Evolutionary conservation across 2,888 invertebrate genomes (phyloP), one percentile per base, ranked within the genome.

Genomic region (Polietes domitor): DNA sequence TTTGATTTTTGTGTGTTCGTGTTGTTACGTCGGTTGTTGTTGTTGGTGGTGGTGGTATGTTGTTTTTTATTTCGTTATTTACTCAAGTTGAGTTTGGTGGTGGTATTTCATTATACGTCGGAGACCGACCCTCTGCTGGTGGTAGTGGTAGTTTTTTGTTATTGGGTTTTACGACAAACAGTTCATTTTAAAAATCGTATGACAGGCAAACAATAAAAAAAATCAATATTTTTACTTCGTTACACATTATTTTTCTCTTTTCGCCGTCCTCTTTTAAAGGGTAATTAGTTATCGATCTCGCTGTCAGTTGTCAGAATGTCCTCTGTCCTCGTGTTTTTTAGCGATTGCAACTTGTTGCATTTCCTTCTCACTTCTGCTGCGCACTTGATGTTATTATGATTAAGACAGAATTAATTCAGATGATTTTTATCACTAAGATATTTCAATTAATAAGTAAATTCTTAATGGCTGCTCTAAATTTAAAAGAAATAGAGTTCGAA

Each of bases 51-150:
- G 41, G 32, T 76, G 70, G 26, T 61, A 28, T 63, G 32, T 47
- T 75, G 37, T 70, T 73, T 43, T 24, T 53, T 70, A 50, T 77
- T 24, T 77, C 32, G 41, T 28, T 73, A 65, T 76, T 76, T 72
- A 76, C 53, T 72, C 28, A 47, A 47, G 19, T 53, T 53, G 28
- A 65, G 76, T 79, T 75, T 79, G 75, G 75, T 82, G 75, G 78
- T 75, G 77, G 77, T 63, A 74, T 73, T 73, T 77, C 70, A 47
- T 4, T 63, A 15, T 19, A 72, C 6, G 21, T 21, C 19, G 47
- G n/a, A n/a, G n/a, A n/a, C n/a, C n/a, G 47, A 15, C 6, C 28
- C 71, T 41, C 53, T 80, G 76, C 65, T 81, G 72, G 81, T 77
- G 73, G 77, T 73, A 81, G 61, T 74, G 43, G 74, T 74, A 47